Base-by-base conservation (phyloP, 1,140 invertebrate genomes). In the Drosophila repletoides region DNA sequence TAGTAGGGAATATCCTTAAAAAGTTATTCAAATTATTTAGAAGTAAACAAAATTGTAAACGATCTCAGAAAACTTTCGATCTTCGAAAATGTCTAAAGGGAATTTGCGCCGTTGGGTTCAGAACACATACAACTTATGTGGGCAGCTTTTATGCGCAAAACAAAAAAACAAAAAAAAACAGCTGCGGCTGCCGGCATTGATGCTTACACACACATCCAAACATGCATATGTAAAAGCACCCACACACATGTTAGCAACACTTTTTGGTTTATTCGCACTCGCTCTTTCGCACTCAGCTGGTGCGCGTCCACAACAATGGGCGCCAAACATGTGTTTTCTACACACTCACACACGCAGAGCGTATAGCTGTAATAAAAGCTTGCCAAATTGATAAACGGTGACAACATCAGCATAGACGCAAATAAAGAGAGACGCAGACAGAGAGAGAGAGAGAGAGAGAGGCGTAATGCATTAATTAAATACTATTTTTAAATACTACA, bases 311-410 rank as follows among this genome's bases (percentile, higher is more conserved):
- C 55, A 59, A 66, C 63, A 67, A 36, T 49, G 70, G 79, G 79
- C 79, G 79, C 79, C 71, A 86, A 84, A 84, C 79, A 84, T 84
- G 79, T 84, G 79, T 84, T 84, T 70, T 53, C 55, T 56, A 69
- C 51, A 69, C 51, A 56, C 59, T 48, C 46, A 46, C 48, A 48
- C 38, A 22, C 48, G 46, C 61, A 56, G 10, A 14, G 9, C 3
- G 3, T 26, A 24, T 9, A 43, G 19, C 48, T 63, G 26, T 49
- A 49, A 49, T 29, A 49, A 49, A 49, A 34, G 46, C 45, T 19
- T 26, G 48, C 17, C 46, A 64, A 45, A 55, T n/a, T 21, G 56
- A 36, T 61, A 61, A 61, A 14, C 46, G 48, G 59, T 68, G 65
- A 68, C 65, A 68, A 64, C 59, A 68, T 55, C 65, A 10, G n/a